These are phyloP conservation scores for Drosophila gunungcola DNA, from an alignment of 1,140 invertebrate genomes.

Conservation along the genomic window DNA sequence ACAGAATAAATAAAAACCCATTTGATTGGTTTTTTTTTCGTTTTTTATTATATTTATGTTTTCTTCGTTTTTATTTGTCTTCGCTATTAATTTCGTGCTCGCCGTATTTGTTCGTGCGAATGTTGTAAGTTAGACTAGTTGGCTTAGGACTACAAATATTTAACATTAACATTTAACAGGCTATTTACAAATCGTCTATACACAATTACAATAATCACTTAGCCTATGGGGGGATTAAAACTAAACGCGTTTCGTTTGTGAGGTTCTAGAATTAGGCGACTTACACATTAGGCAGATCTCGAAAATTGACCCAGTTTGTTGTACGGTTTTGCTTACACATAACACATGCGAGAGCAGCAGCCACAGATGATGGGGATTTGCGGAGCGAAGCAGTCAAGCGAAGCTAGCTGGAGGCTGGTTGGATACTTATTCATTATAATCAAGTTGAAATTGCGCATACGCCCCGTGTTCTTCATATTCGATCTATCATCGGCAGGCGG, in stretches of 20 bases:
- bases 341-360: slow-evolving; percentile 29
- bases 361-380: slow-evolving; percentile 13
- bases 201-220: slow-evolving; percentile 76
- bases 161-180: slow-evolving; percentile 78
- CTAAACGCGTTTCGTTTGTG: slow-evolving; percentile 45
- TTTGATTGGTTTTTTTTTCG: slow-evolving; percentile 24
- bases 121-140: slow-evolving; percentile 81
- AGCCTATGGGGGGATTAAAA: slow-evolving; percentile 49
- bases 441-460: slow-evolving; percentile 38
- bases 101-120: slow-evolving; percentile 68
- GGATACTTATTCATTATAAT: background rate
- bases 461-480: slow-evolving; percentile 30
- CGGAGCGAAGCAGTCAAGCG: slow-evolving; percentile 31
- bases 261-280: slow-evolving; percentile 74
- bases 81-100: slow-evolving; percentile 63
- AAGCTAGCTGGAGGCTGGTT: slow-evolving; percentile 39
- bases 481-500: slow-evolving; percentile 26
- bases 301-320: slow-evolving; percentile 79
- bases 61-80: slow-evolving; percentile 68
- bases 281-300: slow-evolving; percentile 73
- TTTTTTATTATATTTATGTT: slow-evolving; percentile 28
- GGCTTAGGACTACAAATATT: slow-evolving; percentile 78
- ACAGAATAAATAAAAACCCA: slow-evolving; percentile 19
- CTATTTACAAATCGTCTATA: slow-evolving; percentile 79
- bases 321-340: slow-evolving; percentile 39